Evolutionary conservation across 1,140 invertebrate genomes (phyloP), one percentile per base, ranked within the genome.

Genomic region (Phymastichus coffea): DNA sequence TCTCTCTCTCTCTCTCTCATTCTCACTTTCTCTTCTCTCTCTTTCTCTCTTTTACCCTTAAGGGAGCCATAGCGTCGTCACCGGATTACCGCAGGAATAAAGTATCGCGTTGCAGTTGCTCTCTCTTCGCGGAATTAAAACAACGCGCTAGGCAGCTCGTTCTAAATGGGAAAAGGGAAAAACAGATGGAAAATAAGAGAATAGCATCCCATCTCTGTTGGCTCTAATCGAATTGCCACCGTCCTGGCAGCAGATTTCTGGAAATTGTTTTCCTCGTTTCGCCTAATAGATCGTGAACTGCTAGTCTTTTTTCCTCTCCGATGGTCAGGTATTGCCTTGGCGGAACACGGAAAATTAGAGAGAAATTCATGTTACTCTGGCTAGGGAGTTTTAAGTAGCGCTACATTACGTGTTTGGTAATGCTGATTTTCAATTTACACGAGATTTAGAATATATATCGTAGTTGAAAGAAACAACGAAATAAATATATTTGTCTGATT

Each of bases 171-270:
- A 46, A 38, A 28, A 48, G 33, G 33, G 44, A 8, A 23, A 48
- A 59, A 56, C 26, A 46, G 47, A 47, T 22, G 41, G 12, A 48
- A 56, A 28, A 55, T 33, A 47, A 55, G 38, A 22, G 38, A 33
- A 30, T 40, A 43, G 47, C n/a, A 61, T 51, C 70, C 74, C 74
- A 79, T 78, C 75, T 79, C 67, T 63, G 70, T n/a, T n/a, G 66
- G 61, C 63, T 57, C 73, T 80, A 80, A 80, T 80, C 76, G 71
- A 78, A 80, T 80, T 80, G 76, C 73, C 72, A 65, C 64, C 70
- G 64, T 66, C 70, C 54, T 63, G 69, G 68, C 22, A 41, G 35
- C 33, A 71, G 74, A 79, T 78, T 78, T 78, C 76, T 77, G 71
- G 74, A 72, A 78, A 79, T 80, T 78, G 75, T 80, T 76, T 76